Conservation (phyloP, 2,888 invertebrate genomes). For the Ophioninae sp. region DNA sequence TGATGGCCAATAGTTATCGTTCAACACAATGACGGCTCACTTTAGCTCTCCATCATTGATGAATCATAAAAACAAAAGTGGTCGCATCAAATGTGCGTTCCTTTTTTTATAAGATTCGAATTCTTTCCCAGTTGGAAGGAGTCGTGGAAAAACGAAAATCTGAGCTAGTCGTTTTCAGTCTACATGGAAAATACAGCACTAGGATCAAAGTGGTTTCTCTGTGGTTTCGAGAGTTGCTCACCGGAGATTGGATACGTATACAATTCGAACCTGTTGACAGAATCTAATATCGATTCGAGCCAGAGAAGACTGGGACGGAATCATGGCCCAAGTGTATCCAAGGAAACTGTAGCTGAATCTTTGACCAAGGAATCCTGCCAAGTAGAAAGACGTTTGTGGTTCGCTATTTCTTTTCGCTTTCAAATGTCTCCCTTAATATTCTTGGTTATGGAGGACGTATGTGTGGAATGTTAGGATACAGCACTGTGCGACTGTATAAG, state of each 20-base stretch:
- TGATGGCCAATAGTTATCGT: conserved; percentile 30
- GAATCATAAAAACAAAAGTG: neutral
- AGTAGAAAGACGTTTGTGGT: conserved; percentile 44
- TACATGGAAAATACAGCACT: conserved; percentile 22
- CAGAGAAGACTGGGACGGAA: conserved; percentile 37
- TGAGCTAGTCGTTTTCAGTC: neutral
- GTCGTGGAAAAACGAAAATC: conserved; percentile 12
- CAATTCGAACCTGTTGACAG: conserved; percentile 48
- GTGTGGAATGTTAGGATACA: neutral
- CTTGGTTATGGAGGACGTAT: conserved; percentile 10
- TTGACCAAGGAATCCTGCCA: conserved; percentile 37
- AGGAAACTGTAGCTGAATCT: conserved; percentile 43
- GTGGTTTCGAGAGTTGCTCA: conserved; percentile 43
- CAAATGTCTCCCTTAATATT: conserved; percentile 16
- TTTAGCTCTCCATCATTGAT: neutral
- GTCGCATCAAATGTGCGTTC: neutral
- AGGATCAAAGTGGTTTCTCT: conserved; percentile 12
- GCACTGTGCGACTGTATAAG: neutral
- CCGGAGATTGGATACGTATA: conserved; percentile 19
- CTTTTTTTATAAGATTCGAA: neutral
- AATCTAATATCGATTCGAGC: conserved; percentile 25
- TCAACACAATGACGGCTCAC: neutral
- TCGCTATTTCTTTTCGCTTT: conserved; percentile 10
- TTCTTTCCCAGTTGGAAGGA: neutral
- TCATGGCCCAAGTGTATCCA: conserved; percentile 21